These are phyloP conservation scores for Ursus arctos DNA, from an alignment of 2,113 vertebrate species.

Conservation along the genomic window DNA sequence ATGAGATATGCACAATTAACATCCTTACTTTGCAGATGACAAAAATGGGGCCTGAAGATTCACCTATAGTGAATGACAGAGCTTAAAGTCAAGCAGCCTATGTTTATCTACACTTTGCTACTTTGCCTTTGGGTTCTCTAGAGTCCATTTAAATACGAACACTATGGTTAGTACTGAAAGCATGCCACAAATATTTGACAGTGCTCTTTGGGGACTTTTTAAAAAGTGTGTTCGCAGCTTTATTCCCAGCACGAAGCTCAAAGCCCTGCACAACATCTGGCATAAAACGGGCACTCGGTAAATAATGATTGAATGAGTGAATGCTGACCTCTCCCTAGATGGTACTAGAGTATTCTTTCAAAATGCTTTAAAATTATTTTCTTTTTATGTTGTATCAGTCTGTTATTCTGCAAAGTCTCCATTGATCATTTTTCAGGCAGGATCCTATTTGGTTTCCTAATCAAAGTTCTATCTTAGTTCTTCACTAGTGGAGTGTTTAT, in stretches of 20 bases:
- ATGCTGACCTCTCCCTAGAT: background rate
- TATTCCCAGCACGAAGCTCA: background rate
- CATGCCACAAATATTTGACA: background rate
- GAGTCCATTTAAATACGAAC: background rate
- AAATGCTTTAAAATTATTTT: background rate
- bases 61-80: background rate
- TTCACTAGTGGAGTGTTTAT: background rate
- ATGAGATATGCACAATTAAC: background rate
- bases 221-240: background rate
- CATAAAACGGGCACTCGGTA: background rate
- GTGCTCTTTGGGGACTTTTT: background rate
- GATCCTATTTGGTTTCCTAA: background rate
- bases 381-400: background rate
- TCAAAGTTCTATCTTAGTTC: background rate
- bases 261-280: background rate
- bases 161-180: background rate
- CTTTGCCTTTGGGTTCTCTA: background rate
- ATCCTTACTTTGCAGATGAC: background rate
- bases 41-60: background rate
- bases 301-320: background rate
- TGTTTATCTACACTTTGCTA: background rate
- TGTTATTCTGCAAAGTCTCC: background rate
- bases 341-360: background rate
- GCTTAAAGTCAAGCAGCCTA: background rate
- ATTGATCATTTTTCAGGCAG: background rate